Base-by-base conservation (phyloP, 2,113 vertebrate species). In the Triplophysa rosa region DNA sequence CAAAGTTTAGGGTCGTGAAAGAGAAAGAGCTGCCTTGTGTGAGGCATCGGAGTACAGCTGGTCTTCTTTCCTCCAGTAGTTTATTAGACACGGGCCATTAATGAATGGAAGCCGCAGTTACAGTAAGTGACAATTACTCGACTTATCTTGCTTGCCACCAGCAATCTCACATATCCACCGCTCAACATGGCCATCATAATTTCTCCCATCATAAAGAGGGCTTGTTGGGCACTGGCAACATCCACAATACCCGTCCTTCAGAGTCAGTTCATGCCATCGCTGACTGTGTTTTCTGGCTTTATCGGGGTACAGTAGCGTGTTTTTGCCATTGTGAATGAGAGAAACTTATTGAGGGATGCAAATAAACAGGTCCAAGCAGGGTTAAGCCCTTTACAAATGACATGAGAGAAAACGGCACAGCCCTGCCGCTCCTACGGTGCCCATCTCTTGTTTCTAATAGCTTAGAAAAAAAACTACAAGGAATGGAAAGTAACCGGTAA, bases 161-260 rank as follows among this genome's bases (percentile, higher is more conserved):
- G 91, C 92, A 91, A 93, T 93, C 88, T 92, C 89, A 92, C 92
- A 93, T 90, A 92, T 93, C 92, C 93, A 87, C 92, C 91, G 92
- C 92, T 91, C 91, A 91, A 89, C 89, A 90, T 87, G 79, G 86
- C 90, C 91, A 90, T 90, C 92, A 93, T 94, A 93, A 94, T 92
- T 95, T 95, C 94, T 95, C 89, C 90, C 89, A 89, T 92, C 89
- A 96, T 94, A 95, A 94, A 95, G 94, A 94, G 91, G 93, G 92
- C 92, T 93, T 96, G 94, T 96, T 93, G 94, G 89, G 91, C 91
- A 91, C 91, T 91, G 92, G 91, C 90, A 89, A 86, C 74, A 83
- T 84, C 86, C 90, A 93, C 90, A 86, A 91, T 93, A 88, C 89
- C 88, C 89, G 89, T 90, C 91, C 93, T 90, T 91, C 90, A 59